phyloP scores from a whole-genome alignment of 2,888 invertebrate genomes.

The Lydus trimaculatus region DNA sequence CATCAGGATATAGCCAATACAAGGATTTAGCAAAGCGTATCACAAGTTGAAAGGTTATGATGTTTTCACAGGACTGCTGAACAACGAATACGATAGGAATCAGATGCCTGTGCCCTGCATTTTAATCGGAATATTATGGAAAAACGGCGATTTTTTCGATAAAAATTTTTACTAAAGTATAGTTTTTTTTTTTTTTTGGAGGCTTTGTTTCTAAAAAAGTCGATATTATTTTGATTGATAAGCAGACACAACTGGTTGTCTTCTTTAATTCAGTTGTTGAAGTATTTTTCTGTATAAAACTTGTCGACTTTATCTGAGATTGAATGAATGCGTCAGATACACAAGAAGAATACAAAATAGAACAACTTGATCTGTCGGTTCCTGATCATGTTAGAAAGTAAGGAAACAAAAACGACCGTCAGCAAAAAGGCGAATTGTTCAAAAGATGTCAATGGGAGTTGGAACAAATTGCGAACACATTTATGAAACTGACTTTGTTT shows the following conservation, averaged over 20 bases:
- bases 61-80: conserved; percentile 41
- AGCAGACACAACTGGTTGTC: not conserved
- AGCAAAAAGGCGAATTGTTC: not conserved
- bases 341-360: conserved; percentile 31
- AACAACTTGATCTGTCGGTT: conserved; percentile 22
- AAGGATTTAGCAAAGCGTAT: conserved; percentile 46
- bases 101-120: conserved; percentile 43
- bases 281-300: not conserved
- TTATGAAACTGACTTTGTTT: not conserved
- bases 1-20: conserved; percentile 48
- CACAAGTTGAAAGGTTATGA: conserved; percentile 45
- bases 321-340: conserved; percentile 29
- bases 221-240: not conserved
- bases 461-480: not conserved
- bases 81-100: conserved; percentile 40
- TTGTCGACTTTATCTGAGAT: conserved; percentile 30
- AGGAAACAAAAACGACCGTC: not conserved
- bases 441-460: not conserved
- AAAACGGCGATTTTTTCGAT: conserved; percentile 19
- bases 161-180: not conserved
- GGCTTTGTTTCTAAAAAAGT: not conserved
- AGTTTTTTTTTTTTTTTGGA: not conserved
- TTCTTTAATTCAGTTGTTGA: conserved; percentile 29
- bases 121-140: conserved; percentile 45
- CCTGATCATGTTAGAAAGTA: not conserved